Evolutionary conservation across 1,140 invertebrate species (phyloP), one percentile per base, ranked within the genome.

Genomic region (Anagrus nilaparvatae): DNA sequence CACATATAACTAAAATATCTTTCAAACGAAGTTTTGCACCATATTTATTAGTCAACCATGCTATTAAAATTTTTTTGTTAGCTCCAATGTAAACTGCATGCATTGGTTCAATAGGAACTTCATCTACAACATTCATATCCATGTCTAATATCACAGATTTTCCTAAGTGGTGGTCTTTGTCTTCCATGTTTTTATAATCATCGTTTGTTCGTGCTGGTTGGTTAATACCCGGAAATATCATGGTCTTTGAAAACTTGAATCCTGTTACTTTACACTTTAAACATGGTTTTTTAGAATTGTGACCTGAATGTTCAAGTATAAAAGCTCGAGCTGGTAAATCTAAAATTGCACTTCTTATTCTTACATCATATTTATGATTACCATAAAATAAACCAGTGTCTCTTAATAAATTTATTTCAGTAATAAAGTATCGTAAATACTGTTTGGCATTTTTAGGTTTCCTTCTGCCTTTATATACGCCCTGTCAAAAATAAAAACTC

Each of bases 251-350:
- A 13, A 13, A 23, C 4, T 10, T 13, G 7, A 24, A 13, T 14
- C 50, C 44, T 40, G 13, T 25, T 12, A 49, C 27, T 30, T 49
- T 44, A 36, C 48, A 50, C 24, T 51, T 51, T 1, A 46, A 53
- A 35, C 48, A 51, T n/a, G 43, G 40, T 2, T 33, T 16, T 4
- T 10, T 1, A 8, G 43, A 38, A 8, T 14, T 40, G 18, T 47
- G 48, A 12, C 36, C 35, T 4, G 21, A 3, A 32, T 50, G 48
- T 4, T 28, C n/a, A 3, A 40, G 12, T 30, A 30, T 13, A 17
- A 25, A 34, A 9, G 40, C 30, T 14, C 40, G 17, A 10, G 30
- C 40, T 12, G 31, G 30, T 9, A 18, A 16, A 12, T 42, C 40
- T 10, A 18, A 27, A 25, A 30, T 34, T 7, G 16, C 13, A 19